These are phyloP conservation scores for Excalfactoria chinensis DNA, from an alignment of 2,113 vertebrate genomes.

Conservation along the genomic window DNA sequence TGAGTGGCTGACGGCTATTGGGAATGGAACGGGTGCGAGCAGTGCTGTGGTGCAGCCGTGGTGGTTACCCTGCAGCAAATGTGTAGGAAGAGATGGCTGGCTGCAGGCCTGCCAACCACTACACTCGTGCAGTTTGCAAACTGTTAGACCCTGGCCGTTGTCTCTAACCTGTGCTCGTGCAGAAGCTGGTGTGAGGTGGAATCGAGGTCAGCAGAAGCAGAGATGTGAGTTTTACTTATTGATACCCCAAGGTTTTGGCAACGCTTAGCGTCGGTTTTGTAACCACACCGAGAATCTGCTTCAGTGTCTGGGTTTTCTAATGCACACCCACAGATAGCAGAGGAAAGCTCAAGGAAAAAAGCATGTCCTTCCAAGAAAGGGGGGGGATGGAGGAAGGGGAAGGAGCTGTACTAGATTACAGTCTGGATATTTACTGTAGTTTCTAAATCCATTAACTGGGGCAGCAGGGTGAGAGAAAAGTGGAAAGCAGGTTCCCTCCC, in stretches of 20 bases:
- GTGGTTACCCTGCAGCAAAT: neutral
- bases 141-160: neutral
- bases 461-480: slow-evolving; percentile 65
- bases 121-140: neutral
- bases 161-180: neutral
- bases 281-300: neutral
- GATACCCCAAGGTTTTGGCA: slow-evolving; percentile 8
- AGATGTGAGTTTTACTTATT: neutral
- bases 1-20: neutral
- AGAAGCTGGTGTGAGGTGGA: neutral
- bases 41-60: neutral
- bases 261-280: neutral
- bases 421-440: slow-evolving; percentile 38
- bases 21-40: neutral
- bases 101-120: neutral
- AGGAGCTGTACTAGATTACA: slow-evolving; percentile 49
- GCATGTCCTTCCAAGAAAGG: slow-evolving; percentile 42
- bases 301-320: neutral
- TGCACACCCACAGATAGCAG: neutral
- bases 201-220: neutral
- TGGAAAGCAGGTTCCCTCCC: slow-evolving; percentile 74
- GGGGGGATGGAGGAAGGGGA: slow-evolving; percentile 17
- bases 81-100: neutral
- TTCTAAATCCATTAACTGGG: slow-evolving; percentile 75
- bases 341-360: neutral